A percentile compares a stretch with the other conserved stretches of the same genome.
These are phyloP conservation scores for Ptychoptera albimana DNA, from an alignment of 2,888 invertebrate genomes.

Conservation along the genomic window DNA sequence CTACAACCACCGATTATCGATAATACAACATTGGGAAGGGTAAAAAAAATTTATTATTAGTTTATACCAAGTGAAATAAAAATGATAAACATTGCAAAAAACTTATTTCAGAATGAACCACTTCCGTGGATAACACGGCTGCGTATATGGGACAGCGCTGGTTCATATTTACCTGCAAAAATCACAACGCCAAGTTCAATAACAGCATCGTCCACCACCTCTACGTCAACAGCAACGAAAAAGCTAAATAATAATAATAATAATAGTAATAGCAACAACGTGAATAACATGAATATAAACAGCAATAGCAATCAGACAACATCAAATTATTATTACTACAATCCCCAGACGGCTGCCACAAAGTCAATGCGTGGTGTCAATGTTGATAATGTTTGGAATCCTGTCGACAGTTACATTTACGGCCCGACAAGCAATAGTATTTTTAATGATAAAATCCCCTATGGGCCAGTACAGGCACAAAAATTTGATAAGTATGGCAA, in stretches of 20 bases:
- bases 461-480: constrained; percentile 18
- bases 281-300: constrained; percentile 7
- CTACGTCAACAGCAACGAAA: constrained; percentile 8
- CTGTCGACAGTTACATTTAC: constrained; percentile 31
- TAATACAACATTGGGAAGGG: constrained; percentile 32
- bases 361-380: constrained; percentile 19
- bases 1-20: constrained; percentile 44
- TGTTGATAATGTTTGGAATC: constrained; percentile 32
- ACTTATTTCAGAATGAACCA: constrained; percentile 22
- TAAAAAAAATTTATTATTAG: constrained; percentile 17
- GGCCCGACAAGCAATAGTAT: constrained; percentile 31
- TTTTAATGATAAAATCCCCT: constrained; percentile 31
- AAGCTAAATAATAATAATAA: constrained; percentile 10
- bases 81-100: not conserved
- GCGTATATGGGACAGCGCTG: constrained; percentile 58
- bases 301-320: constrained; percentile 6
- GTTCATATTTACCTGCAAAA: constrained; percentile 31
- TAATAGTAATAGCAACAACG: constrained; percentile 10
- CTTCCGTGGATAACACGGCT: constrained; percentile 51
- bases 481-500: constrained; percentile 12
- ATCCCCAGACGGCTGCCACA: constrained; percentile 20
- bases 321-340: constrained; percentile 23
- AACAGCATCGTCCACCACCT: constrained; percentile 17
- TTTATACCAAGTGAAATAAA: not conserved
- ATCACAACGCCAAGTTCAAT: constrained; percentile 26